Evolutionary conservation across 2,888 invertebrate genomes (phyloP).

Genomic region (Folsomia manolachei): DNA sequence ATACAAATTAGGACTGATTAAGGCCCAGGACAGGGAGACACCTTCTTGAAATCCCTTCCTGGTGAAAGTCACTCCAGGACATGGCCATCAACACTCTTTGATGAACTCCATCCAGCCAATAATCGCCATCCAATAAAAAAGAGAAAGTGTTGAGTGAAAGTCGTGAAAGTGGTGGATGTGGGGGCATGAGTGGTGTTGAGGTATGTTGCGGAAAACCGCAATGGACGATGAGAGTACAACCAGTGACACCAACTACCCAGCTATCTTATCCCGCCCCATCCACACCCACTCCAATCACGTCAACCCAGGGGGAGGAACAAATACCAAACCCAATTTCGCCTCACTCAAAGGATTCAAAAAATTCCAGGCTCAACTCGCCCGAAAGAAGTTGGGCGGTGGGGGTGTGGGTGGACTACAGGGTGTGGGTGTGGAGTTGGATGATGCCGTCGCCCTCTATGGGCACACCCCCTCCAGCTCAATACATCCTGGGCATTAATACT

Average conservation of each 20-base stretch:
- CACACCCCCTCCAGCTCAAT: conserved; percentile 12
- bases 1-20: too few relatives aligned
- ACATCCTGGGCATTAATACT: conserved; percentile 16
- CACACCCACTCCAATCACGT: not conserved
- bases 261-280: not conserved
- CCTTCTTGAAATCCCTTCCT: too few relatives aligned
- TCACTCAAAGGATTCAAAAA: conserved; percentile 38
- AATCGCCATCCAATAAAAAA: not conserved
- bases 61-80: too few relatives aligned
- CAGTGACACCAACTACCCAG: not conserved
- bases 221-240: conserved; percentile 43
- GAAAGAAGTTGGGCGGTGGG: conserved; percentile 36
- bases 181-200: conserved; percentile 49
- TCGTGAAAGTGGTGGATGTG: not conserved
- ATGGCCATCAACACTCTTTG: too few relatives aligned
- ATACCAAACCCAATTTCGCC: conserved; percentile 28
- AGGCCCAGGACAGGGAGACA: too few relatives aligned
- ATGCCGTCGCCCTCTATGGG: not conserved
- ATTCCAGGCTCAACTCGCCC: conserved; percentile 36
- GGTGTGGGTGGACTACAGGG: not conserved
- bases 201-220: conserved; percentile 50
- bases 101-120: too few relatives aligned
- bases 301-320: not conserved
- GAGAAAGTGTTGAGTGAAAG: not conserved
- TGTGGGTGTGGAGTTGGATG: not conserved